Evolutionary conservation across 2,113 vertebrate genomes (phyloP).

Genomic region (Oryzias melastigma): DNA sequence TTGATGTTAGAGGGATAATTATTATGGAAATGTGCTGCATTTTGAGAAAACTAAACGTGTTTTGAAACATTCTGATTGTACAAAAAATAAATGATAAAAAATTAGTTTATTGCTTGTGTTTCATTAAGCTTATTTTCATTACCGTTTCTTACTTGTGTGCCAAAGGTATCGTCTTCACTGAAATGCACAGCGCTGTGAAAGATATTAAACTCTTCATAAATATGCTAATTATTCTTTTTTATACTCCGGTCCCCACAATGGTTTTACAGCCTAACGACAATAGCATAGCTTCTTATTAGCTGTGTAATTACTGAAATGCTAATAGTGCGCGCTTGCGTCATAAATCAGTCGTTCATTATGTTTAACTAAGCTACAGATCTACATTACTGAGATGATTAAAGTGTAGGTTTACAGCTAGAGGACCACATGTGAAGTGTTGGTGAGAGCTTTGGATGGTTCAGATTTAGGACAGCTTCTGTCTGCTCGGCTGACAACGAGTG

Average conservation of each 20-base stretch:
- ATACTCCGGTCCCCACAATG: constrained; percentile 43
- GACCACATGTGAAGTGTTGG: background rate
- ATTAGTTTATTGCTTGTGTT: constrained; percentile 20
- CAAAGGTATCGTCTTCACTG: constrained; percentile 20
- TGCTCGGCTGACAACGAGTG: constrained; percentile 43
- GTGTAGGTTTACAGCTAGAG: background rate
- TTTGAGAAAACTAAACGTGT: background rate
- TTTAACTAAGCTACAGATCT: constrained; percentile 11
- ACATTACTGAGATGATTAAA: constrained; percentile 2
- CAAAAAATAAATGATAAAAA: constrained; percentile 9
- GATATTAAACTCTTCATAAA: constrained; percentile 61
- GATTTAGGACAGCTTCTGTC: constrained; percentile 1
- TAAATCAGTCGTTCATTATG: constrained; percentile 13
- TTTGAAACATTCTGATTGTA: constrained; percentile 24
- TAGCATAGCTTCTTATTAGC: constrained; percentile 31
- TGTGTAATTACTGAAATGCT: constrained; percentile 45
- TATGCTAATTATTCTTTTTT: constrained; percentile 57
- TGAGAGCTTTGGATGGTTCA: background rate
- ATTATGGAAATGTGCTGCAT: no score
- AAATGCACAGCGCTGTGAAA: constrained; percentile 44
- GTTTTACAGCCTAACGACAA: constrained; percentile 48
- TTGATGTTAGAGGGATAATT: no score
- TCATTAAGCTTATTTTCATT: constrained; percentile 49
- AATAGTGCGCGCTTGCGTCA: constrained; percentile 20
- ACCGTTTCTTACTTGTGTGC: constrained; percentile 35